Evolutionary conservation across 1,140 invertebrate genomes (phyloP).

Genomic region (Drosophila auraria): DNA sequence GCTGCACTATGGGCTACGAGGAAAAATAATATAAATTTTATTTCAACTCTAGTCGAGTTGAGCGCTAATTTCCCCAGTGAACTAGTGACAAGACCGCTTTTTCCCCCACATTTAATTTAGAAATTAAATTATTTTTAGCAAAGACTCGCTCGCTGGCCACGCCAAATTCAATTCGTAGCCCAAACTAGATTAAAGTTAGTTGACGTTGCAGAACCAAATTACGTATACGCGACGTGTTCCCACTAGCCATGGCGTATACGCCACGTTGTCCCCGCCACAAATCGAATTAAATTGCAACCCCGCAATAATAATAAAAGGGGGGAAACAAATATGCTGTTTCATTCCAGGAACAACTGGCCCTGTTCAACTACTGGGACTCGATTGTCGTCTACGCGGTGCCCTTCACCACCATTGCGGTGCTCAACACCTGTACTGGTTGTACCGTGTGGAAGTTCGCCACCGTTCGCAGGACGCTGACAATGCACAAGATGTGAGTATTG

Average conservation of each 20-base stretch:
- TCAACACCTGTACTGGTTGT: slow-evolving; percentile 90
- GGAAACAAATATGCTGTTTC: slow-evolving; percentile 9
- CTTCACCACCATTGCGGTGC: slow-evolving; percentile 88
- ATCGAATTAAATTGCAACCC: slow-evolving; percentile 24
- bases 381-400: slow-evolving; percentile 90
- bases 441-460: slow-evolving; percentile 88
- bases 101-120: not conserved
- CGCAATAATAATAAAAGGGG: slow-evolving; percentile 18
- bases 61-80: not conserved
- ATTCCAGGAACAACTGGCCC: slow-evolving; percentile 85
- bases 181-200: slow-evolving; percentile 26
- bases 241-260: slow-evolving; percentile 45
- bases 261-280: slow-evolving; percentile 20
- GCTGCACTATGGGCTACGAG: not conserved
- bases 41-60: too few species aligned
- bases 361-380: slow-evolving; percentile 90
- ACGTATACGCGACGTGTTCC: slow-evolving; percentile 27
- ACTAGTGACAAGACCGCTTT: not conserved
- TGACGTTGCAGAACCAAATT: slow-evolving; percentile 28
- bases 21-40: not conserved
- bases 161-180: slow-evolving; percentile 15
- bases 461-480: slow-evolving; percentile 86
- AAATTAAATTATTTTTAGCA: slow-evolving; percentile 29
- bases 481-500: slow-evolving; percentile 75
- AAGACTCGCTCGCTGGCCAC: not conserved